phyloP scores from a whole-genome alignment of 30 jellyfish, hydroid and myxozoan genomes.

The Pseudorhiza aurosa region DNA sequence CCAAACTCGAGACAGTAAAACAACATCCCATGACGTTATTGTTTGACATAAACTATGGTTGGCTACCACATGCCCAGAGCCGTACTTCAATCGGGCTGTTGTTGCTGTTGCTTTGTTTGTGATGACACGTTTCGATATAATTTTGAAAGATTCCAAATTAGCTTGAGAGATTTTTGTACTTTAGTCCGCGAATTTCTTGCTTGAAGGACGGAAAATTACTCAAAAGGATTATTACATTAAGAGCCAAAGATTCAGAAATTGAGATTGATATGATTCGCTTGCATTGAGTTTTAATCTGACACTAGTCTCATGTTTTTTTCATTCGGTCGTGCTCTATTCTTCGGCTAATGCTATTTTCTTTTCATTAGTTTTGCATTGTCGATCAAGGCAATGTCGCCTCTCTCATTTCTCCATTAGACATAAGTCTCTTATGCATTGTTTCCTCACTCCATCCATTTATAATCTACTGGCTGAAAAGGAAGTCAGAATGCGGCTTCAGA shows the following conservation, averaged over 20 bases:
- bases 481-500: too few species aligned
- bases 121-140: too few species aligned
- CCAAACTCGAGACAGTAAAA: too few species aligned
- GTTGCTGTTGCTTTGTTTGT: too few species aligned
- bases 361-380: conserved; percentile 10
- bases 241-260: not conserved
- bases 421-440: not conserved
- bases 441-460: conserved; percentile 14
- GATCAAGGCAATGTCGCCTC: conserved; percentile 16
- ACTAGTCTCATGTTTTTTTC: not conserved
- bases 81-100: too few species aligned
- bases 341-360: not conserved
- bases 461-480: too few species aligned
- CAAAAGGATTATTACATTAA: not conserved
- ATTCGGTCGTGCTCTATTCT: not conserved
- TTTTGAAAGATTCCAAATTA: too few species aligned
- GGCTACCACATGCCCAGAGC: too few species aligned
- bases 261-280: conserved; percentile 13
- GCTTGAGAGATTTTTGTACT: too few species aligned
- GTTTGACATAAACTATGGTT: too few species aligned
- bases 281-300: not conserved
- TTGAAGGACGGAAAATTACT: conserved; percentile 13
- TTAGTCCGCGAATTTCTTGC: too few species aligned
- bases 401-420: not conserved
- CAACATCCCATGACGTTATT: too few species aligned